These are phyloP conservation scores for Pionites leucogaster DNA, from an alignment of 2,113 vertebrate genomes.

Conservation along the genomic window DNA sequence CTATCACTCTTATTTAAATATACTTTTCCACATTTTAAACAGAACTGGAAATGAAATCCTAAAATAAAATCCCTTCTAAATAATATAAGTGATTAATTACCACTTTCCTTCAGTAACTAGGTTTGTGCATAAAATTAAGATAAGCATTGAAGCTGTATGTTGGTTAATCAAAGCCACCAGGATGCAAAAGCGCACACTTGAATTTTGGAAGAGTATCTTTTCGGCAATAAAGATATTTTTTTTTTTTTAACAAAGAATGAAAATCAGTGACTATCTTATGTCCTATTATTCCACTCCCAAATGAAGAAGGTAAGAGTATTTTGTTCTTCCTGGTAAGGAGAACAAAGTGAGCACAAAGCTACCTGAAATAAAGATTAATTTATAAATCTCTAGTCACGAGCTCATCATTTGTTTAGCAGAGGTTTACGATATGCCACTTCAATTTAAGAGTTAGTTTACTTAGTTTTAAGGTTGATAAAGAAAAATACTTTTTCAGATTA, in stretches of 20 bases:
- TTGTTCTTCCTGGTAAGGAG: background rate
- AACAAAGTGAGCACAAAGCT: background rate
- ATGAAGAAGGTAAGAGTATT: background rate
- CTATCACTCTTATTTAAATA: background rate
- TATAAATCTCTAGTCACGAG: background rate
- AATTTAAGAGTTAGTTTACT: background rate
- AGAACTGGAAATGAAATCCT: background rate
- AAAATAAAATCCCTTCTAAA: background rate
- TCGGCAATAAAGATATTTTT: background rate
- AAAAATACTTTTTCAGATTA: slow-evolving; percentile 18
- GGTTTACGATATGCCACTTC: background rate
- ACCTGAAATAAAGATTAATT: background rate
- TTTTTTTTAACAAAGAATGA: background rate
- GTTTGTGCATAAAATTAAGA: background rate
- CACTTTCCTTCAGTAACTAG: background rate
- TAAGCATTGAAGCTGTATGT: background rate
- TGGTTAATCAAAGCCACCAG: background rate
- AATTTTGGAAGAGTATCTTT: background rate
- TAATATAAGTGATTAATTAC: background rate
- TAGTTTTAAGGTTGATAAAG: slow-evolving; percentile 32
- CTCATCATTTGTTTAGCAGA: slow-evolving; percentile 14
- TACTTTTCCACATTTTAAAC: background rate
- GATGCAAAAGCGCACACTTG: rapidly evolving
- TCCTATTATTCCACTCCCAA: background rate
- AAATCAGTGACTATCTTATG: background rate